Evolutionary conservation across 2,888 invertebrate genomes (phyloP).

Genomic region (Drosophila niveifrons): DNA sequence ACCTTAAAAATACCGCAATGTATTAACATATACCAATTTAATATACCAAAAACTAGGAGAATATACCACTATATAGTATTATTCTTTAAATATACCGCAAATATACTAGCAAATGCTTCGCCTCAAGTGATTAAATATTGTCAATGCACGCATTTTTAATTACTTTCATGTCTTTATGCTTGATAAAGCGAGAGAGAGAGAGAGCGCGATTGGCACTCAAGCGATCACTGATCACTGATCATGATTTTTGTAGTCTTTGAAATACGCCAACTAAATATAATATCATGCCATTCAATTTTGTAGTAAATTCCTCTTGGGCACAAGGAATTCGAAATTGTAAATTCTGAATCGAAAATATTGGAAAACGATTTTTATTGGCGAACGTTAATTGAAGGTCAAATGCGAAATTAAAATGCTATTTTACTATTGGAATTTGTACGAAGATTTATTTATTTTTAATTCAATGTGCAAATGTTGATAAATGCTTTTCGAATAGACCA

Average conservation of each 20-base stretch:
- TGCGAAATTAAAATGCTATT: conserved; percentile 52
- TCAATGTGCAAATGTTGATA: conserved; percentile 72
- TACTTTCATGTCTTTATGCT: background rate
- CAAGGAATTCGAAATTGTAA: conserved; percentile 1
- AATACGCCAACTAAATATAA: conserved; percentile 14
- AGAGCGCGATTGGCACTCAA: conserved; percentile 3
- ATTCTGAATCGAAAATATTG: conserved; percentile 11
- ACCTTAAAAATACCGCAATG: no score
- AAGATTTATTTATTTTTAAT: conserved; percentile 67
- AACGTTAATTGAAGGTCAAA: conserved; percentile 52
- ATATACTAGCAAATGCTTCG: no score
- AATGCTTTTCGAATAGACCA: conserved; percentile 53
- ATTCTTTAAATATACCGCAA: no score
- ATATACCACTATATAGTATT: no score
- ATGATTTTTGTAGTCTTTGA: background rate
- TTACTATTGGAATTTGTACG: conserved; percentile 35
- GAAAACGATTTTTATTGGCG: conserved; percentile 30
- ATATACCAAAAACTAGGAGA: no score
- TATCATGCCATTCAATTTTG: conserved; percentile 14
- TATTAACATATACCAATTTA: no score
- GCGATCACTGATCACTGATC: background rate
- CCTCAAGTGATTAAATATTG: no score
- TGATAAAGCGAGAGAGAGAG: no score
- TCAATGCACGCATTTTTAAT: background rate
- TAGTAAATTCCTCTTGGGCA: conserved; percentile 30